Evolutionary conservation across 1,140 invertebrate species (phyloP).

Genomic region (Coptotermes formosanus): DNA sequence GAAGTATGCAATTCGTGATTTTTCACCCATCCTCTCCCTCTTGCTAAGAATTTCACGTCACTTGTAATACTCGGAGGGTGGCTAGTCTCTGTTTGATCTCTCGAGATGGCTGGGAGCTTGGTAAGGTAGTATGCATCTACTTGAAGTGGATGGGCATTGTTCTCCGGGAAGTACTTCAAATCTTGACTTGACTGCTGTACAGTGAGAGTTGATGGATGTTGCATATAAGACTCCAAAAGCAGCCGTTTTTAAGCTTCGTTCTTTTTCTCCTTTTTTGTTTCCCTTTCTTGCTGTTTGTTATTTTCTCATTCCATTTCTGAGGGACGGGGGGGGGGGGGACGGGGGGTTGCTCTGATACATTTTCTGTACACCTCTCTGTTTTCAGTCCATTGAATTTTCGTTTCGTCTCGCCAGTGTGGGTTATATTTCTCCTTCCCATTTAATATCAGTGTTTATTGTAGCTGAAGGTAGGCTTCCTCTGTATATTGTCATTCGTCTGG

Average conservation of each 20-base stretch:
- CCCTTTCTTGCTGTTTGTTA: neutral
- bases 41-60: neutral
- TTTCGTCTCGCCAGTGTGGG: neutral
- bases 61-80: neutral
- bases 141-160: neutral
- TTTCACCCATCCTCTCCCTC: neutral
- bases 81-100: neutral
- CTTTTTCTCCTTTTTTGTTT: neutral
- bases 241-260: neutral
- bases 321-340: too few species aligned
- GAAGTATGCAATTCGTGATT: neutral
- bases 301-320: neutral
- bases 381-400: neutral
- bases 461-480: neutral
- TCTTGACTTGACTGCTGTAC: neutral
- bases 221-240: neutral
- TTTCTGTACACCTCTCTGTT: neutral
- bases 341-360: neutral
- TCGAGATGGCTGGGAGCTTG: neutral
- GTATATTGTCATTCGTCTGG: neutral
- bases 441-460: neutral
- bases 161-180: neutral
- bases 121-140: slow-evolving; percentile 4
- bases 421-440: neutral
- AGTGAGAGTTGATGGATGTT: slow-evolving; percentile 11